A percentile compares a stretch with the other conserved stretches of the same genome.
These are phyloP conservation scores for Abramis brama DNA, from an alignment of 2,113 vertebrate genomes.

Conservation along the genomic window DNA sequence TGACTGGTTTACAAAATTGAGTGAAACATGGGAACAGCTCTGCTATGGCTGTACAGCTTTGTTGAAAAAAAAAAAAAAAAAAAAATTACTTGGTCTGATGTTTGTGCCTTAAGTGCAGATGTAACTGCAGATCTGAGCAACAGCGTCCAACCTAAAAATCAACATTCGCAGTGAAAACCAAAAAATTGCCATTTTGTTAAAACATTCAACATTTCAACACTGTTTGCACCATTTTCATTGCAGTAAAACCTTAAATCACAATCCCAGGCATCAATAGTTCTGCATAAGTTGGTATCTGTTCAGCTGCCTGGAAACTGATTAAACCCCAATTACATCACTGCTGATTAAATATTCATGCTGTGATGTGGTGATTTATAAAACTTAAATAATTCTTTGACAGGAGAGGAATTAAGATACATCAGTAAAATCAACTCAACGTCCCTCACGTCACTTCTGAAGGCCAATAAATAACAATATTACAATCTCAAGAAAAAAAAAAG, in stretches of 20 bases:
- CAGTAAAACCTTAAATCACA: constrained; percentile 14
- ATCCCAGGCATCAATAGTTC: constrained; percentile 16
- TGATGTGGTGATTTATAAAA: constrained; percentile 19
- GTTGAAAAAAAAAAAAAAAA: constrained; percentile 6
- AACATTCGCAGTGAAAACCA: background rate
- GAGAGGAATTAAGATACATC: constrained; percentile 41
- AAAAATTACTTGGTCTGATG: constrained; percentile 11
- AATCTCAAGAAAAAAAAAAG: constrained; percentile 40
- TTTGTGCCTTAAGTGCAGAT: constrained; percentile 24
- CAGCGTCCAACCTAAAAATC: constrained; percentile 8
- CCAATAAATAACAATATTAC: constrained; percentile 36
- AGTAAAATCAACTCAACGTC: constrained; percentile 68
- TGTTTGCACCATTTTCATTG: constrained; percentile 28
- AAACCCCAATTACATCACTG: constrained; percentile 2
- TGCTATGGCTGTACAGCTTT: constrained; percentile 24
- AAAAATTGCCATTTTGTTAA: constrained; percentile 5
- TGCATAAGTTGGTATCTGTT: background rate
- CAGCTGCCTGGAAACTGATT: background rate
- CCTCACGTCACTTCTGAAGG: constrained; percentile 54
- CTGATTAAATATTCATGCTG: constrained; percentile 11
- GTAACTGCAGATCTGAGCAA: constrained; percentile 16
- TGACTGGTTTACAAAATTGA: constrained; percentile 51
- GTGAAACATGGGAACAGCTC: constrained; percentile 18
- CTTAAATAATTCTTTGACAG: constrained; percentile 6
- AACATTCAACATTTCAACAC: constrained; percentile 35